Conservation (phyloP, 1,140 invertebrate species). For the Coptotermes formosanus region DNA sequence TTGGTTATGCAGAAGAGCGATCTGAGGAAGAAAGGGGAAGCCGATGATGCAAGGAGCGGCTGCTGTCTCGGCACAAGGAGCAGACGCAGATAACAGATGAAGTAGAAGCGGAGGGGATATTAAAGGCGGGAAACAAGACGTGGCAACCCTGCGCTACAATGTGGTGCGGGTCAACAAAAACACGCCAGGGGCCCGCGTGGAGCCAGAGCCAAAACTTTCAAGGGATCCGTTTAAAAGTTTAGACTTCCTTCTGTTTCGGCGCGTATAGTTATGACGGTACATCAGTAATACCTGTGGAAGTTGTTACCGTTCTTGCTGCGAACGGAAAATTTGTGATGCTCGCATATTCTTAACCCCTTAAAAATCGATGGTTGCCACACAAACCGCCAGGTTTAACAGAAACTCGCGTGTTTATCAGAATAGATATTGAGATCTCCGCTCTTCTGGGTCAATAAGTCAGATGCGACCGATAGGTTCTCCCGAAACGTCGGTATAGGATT, state of each 20-base stretch:
- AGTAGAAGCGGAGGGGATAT: not conserved
- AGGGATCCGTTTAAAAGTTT: not conserved
- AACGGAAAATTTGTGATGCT: no score
- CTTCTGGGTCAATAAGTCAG: no score
- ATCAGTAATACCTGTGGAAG: no score
- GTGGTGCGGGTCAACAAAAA: constrained; percentile 4
- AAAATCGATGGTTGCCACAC: no score
- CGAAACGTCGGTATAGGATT: no score
- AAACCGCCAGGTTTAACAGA: no score
- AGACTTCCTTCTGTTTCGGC: not conserved
- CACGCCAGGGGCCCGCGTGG: not conserved
- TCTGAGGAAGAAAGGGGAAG: not conserved
- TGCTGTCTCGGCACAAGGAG: not conserved
- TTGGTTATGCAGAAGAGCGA: not conserved
- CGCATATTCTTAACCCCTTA: no score
- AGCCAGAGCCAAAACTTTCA: not conserved
- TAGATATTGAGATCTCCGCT: no score
- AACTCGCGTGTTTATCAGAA: no score
- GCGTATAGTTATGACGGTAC: no score
- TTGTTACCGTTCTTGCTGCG: no score
- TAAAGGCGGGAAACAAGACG: not conserved
- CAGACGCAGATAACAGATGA: constrained; percentile 3
- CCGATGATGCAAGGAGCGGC: not conserved
- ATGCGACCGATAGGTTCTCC: no score
- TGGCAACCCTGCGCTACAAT: constrained; percentile 5